These are phyloP conservation scores for Athrips mouffetella DNA, from an alignment of 2,888 invertebrate species.

Conservation along the genomic window DNA sequence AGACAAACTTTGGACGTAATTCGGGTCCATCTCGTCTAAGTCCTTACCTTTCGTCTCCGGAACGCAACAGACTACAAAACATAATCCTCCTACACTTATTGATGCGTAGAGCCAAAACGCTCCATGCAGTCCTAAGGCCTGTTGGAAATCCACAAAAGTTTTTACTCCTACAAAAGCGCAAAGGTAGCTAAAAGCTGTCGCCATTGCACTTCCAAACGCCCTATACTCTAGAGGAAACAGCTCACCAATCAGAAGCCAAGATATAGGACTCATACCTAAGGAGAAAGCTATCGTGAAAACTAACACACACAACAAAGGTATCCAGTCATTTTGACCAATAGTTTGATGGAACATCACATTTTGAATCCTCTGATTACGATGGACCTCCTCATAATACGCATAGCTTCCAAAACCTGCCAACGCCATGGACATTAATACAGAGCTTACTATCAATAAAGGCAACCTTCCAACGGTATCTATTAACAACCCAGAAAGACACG, in stretches of 20 bases:
- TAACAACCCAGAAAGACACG: slow-evolving; percentile 87
- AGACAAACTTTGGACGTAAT: slow-evolving; percentile 75
- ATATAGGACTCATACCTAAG: slow-evolving; percentile 92
- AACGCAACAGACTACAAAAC: slow-evolving; percentile 91
- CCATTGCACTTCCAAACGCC: slow-evolving; percentile 92
- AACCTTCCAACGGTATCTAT: slow-evolving; percentile 92
- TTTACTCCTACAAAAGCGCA: slow-evolving; percentile 93
- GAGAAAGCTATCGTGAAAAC: slow-evolving; percentile 92
- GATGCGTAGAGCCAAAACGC: slow-evolving; percentile 94
- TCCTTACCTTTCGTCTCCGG: slow-evolving; percentile 95
- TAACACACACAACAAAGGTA: slow-evolving; percentile 88
- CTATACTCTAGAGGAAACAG: slow-evolving; percentile 89
- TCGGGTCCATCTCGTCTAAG: slow-evolving; percentile 91
- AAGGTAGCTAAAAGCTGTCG: slow-evolving; percentile 90
- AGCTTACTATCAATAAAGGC: slow-evolving; percentile 89
- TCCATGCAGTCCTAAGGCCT: slow-evolving; percentile 86
- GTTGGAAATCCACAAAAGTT: slow-evolving; percentile 89
- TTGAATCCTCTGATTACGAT: slow-evolving; percentile 74
- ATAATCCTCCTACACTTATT: slow-evolving; percentile 87
- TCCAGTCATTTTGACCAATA: slow-evolving; percentile 85
- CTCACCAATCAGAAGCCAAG: slow-evolving; percentile 90
- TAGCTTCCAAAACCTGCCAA: slow-evolving; percentile 91
- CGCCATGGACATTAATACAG: slow-evolving; percentile 91
- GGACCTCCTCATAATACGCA: slow-evolving; percentile 87
- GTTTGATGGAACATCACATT: slow-evolving; percentile 72